Conservation (phyloP, 2,797 vertebrate species). For the Bovichtus diacanthus region DNA sequence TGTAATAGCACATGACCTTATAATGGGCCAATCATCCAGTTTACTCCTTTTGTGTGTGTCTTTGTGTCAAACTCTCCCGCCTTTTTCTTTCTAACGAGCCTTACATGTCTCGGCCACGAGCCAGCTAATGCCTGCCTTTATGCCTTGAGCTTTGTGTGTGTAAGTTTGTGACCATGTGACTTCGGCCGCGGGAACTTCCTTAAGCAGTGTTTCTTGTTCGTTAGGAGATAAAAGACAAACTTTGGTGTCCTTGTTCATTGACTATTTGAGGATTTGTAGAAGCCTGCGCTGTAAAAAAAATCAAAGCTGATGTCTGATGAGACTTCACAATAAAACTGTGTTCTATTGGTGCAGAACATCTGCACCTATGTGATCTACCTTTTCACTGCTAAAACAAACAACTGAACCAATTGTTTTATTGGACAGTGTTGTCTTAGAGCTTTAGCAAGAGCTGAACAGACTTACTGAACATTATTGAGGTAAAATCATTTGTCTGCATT, state of each 20-base stretch:
- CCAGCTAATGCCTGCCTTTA: conserved; percentile 34
- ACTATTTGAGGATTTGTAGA: background rate
- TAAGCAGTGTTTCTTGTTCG: conserved; percentile 5
- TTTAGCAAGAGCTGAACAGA: conserved; percentile 20
- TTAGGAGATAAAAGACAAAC: conserved; percentile 29
- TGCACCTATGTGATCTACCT: conserved; percentile 13
- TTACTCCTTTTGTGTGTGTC: conserved; percentile 10
- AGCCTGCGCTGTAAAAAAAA: conserved; percentile 9
- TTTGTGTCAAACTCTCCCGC: conserved; percentile 27
- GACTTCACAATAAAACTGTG: conserved; percentile 11
- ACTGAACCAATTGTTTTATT: conserved; percentile 13
- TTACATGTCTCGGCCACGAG: conserved; percentile 1
- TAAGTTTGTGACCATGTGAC: conserved; percentile 17
- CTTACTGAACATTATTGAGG: background rate
- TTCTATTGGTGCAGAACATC: conserved; percentile 4
- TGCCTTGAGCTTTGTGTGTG: conserved; percentile 13
- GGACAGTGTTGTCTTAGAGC: background rate
- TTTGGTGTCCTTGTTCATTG: conserved; percentile 19
- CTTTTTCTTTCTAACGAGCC: conserved; percentile 29
- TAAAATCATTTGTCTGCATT: conserved; percentile 22
- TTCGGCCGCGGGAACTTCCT: conserved; percentile 17
- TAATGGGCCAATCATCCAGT: conserved; percentile 36
- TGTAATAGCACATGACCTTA: conserved; percentile 13
- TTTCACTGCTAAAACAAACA: conserved; percentile 15
- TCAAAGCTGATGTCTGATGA: conserved; percentile 24